A percentile compares a stretch with the other conserved stretches of the same genome.
Conservation (phyloP, 1,140 invertebrate genomes). For the Formica exsecta region DNA sequence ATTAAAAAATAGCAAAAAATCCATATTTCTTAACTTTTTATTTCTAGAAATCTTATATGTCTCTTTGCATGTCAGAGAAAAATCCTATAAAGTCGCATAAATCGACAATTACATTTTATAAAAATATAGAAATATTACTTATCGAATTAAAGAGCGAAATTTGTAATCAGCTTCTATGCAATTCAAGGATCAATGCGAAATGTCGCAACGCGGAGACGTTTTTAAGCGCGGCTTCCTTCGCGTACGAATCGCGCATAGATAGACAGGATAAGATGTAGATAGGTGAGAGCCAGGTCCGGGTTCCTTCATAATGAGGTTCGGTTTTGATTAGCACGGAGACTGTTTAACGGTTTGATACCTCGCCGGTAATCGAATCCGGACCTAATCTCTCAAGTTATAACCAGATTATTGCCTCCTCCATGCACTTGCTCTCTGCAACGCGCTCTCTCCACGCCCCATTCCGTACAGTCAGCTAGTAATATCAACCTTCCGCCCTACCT, state of each 20-base stretch:
- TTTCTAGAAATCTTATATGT: neutral
- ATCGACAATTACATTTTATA: neutral
- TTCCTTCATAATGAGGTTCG: constrained; percentile 86
- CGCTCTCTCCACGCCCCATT: constrained; percentile 76
- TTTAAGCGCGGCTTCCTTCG: constrained; percentile 22
- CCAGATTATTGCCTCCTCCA: constrained; percentile 87
- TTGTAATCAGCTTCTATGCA: neutral
- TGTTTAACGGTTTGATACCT: constrained; percentile 88
- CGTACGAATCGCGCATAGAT: constrained; percentile 28
- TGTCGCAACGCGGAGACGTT: neutral
- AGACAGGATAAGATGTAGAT: constrained; percentile 67
- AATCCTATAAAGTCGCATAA: neutral
- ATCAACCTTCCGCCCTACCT: constrained; percentile 52
- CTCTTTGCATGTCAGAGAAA: neutral
- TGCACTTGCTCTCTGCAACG: constrained; percentile 84
- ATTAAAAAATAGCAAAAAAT: neutral
- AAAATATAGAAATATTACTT: neutral
- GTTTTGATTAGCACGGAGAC: constrained; percentile 87
- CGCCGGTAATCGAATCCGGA: constrained; percentile 87
- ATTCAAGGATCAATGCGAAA: neutral
- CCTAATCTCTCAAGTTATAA: constrained; percentile 88
- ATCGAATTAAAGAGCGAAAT: neutral
- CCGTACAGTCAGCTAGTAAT: constrained; percentile 78
- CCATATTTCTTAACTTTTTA: neutral
- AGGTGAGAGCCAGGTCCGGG: constrained; percentile 77